Evolutionary conservation across 2,888 invertebrate genomes (phyloP), one percentile per base, ranked within the genome.

Genomic region (Folsomia candida): DNA sequence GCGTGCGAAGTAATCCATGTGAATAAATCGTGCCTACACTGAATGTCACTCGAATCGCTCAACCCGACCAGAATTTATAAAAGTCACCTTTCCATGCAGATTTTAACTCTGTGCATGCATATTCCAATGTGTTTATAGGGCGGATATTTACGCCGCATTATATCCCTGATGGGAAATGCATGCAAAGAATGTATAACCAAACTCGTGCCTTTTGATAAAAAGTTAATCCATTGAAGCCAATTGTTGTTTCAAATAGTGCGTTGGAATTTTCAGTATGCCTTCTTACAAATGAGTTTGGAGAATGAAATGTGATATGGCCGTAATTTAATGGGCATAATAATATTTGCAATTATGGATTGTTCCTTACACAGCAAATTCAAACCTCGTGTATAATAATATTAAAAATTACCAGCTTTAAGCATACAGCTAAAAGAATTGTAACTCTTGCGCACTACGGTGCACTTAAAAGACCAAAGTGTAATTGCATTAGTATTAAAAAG

Each of bases 11-110:
- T 37, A 37, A 64, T 64, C 63, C 63, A 22, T n/a, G 51, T 20
- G 47, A 64, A 64, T 64, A 64, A 64, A 64, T 64, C 63, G 63
- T 47, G 63, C 51, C 22, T 4, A 64, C 63, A 64, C 47, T 3
- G 51, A 64, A 64, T 64, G 63, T 64, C 63, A 64, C 63, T 64
- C 22, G 20, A 18, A 29, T 14, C 37, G 37, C 37, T 37, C 37
- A 37, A 37, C 37, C 37, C 37, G 37, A 37, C 37, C 14, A 37
- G 37, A 37, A 37, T 37, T 37, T 37, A 14, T 37, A 37, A 9
- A 37, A 37, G 37, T 37, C 37, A 37, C 37, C 14, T 37, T 37
- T 37, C 37, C 14, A 37, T 37, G 37, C 37, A 37, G 37, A 37
- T 37, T 37, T 37, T 37, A 37, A 37, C 37, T 37, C 37, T 37